Conservation (phyloP, 2,888 invertebrate genomes). For the Choreutis nemorana region DNA sequence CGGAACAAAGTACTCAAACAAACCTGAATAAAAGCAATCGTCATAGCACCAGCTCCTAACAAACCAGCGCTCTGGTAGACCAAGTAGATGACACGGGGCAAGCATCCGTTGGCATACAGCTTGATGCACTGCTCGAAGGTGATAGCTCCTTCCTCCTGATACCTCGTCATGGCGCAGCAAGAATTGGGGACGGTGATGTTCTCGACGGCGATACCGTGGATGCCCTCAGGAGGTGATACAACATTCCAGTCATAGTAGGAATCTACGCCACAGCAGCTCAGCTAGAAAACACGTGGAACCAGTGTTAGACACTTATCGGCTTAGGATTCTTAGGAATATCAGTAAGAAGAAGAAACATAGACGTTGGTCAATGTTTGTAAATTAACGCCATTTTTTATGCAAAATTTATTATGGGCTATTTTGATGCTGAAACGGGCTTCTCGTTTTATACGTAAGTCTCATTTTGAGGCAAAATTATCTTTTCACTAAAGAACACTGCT, state of each 20-base stretch:
- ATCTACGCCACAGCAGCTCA: slow-evolving; percentile 74
- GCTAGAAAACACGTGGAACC: too few species aligned
- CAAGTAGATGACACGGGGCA: slow-evolving; percentile 65
- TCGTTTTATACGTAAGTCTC: too few species aligned
- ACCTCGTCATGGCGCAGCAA: slow-evolving; percentile 57
- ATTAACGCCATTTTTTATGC: too few species aligned
- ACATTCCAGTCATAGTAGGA: slow-evolving; percentile 69
- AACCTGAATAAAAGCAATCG: slow-evolving; percentile 84
- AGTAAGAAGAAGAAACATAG: too few species aligned
- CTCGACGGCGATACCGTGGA: slow-evolving; percentile 29
- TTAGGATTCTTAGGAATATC: too few species aligned
- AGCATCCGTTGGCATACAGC: slow-evolving; percentile 66
- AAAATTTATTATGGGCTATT: too few species aligned
- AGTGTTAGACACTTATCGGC: too few species aligned
- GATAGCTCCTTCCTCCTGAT: slow-evolving; percentile 15
- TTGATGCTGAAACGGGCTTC: too few species aligned
- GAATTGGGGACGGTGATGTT: slow-evolving; percentile 67
- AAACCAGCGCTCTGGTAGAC: slow-evolving; percentile 76
- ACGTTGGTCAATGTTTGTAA: too few species aligned
- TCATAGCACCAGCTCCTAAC: slow-evolving; percentile 77
- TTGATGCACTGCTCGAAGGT: slow-evolving; percentile 35
- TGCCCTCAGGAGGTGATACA: slow-evolving; percentile 22
- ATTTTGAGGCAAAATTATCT: too few species aligned
- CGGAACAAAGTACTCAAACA: too few species aligned
- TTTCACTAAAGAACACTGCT: too few species aligned